A percentile compares a stretch with the other conserved stretches of the same genome.
Conservation (phyloP, 2,797 vertebrate species). For the Cheirogaleus major region DNA sequence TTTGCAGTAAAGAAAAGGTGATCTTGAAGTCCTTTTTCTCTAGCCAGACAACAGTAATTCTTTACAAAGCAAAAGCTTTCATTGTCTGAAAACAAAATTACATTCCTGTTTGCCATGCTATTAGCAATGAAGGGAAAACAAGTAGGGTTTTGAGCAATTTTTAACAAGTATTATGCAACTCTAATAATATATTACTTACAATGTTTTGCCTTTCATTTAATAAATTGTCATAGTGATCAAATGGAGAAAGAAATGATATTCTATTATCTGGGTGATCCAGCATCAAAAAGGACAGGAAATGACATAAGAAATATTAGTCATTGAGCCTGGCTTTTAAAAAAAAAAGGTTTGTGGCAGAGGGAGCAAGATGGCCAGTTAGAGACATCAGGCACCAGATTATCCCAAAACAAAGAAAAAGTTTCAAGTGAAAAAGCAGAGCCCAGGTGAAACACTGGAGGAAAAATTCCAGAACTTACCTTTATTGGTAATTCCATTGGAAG, state of each 20-base stretch:
- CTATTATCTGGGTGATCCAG: constrained; percentile 6
- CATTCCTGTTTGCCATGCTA: constrained; percentile 21
- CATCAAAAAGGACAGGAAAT: neutral
- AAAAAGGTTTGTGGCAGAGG: neutral
- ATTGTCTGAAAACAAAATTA: constrained; percentile 66
- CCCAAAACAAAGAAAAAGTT: neutral
- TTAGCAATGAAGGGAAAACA: constrained; percentile 53
- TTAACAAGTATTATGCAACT: constrained; percentile 41
- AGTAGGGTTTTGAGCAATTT: constrained; percentile 51
- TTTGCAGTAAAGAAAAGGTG: constrained; percentile 50
- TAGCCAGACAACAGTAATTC: constrained; percentile 56
- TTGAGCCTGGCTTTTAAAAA: neutral
- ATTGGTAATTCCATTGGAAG: neutral
- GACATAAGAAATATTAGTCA: constrained; percentile 14
- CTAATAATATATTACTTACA: constrained; percentile 25
- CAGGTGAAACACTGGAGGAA: neutral
- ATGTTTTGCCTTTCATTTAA: constrained; percentile 21
- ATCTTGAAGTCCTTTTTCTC: constrained; percentile 53
- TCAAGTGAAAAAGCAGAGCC: neutral
- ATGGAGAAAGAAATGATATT: constrained; percentile 32
- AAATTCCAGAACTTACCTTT: neutral
- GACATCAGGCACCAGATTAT: neutral
- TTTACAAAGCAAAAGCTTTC: constrained; percentile 48
- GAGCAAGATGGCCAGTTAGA: too few species aligned
- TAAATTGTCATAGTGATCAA: constrained; percentile 27